Base-by-base conservation (phyloP, 2,113 vertebrate genomes). In the Takifugu flavidus region DNA sequence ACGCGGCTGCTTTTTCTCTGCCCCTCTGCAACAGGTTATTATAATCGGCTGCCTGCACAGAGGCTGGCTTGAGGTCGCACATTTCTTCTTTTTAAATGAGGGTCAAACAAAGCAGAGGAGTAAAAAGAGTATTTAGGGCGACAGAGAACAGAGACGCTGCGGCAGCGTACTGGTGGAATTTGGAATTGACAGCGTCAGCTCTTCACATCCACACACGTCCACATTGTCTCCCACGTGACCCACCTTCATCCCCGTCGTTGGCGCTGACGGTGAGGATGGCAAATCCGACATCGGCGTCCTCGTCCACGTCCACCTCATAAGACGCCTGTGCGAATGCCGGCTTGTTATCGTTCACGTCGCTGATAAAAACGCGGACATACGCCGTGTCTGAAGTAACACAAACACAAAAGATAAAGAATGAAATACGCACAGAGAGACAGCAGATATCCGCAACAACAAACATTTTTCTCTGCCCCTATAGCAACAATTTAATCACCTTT, bases 311-410 rank as follows among this genome's bases (percentile, higher is more conserved):
- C 1, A 92, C 91, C 79, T 94, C 90, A 56, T 94, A 95, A 51
- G 90, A 75, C 0, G 78, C 64, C 64, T 89, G 92, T 15, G 88
- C 82, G 51, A 94, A 97, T 12, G 88, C 59, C 1, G 94, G 93
- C 85, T 92, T 93, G 92, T 96, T 96, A 84, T 95, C 94, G 44
- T 95, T 95, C 69, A 95, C 89, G 3, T 95, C 94, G 0, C 90
- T 94, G 91, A 96, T 89, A 66, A 93, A 93, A 70, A 96, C 49
- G 0, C 86, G 91, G 70, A 94, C 92, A 2, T 93, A 93, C 25
- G 92, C 92, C 0, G 91, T 93, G 88, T 95, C 93, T 94, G 83
- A 26, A 44, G 34, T 4, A 59, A 45, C 39, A 70, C 57, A 59
- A 28, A 46, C 26, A 52, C 59, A 49, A 44, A 50, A 45, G 25